Percentiles rank a stretch among this genome's conserved stretches.
These are phyloP conservation scores for Ornithoptera alexandrae DNA, from an alignment of 2,888 invertebrate genomes.

Conservation along the genomic window DNA sequence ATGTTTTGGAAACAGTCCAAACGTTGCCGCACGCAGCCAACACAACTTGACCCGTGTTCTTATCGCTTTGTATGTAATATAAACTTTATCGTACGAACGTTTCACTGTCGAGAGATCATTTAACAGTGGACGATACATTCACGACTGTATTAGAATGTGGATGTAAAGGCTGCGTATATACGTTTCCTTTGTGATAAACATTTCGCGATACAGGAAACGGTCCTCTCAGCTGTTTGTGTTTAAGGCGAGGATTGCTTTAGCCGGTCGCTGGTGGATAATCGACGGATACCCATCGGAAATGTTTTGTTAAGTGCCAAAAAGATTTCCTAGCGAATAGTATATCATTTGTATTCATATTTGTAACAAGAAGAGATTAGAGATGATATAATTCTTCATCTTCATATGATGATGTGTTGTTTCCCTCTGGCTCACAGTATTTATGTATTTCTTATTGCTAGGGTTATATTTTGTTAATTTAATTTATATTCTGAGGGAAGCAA, in stretches of 20 bases:
- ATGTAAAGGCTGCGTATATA: conserved; percentile 2
- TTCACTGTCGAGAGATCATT: conserved; percentile 8
- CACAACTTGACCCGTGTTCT: conserved; percentile 35
- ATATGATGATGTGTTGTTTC: too few relatives aligned
- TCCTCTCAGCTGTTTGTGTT: neutral
- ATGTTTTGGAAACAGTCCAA: conserved; percentile 69
- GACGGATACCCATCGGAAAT: too few relatives aligned
- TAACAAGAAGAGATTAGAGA: too few relatives aligned
- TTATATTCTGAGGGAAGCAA: too few relatives aligned
- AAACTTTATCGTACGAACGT: conserved; percentile 8
- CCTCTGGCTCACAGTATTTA: too few relatives aligned
- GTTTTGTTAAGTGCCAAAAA: too few relatives aligned
- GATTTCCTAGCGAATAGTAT: too few relatives aligned
- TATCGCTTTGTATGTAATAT: conserved; percentile 2
- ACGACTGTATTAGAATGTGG: conserved; percentile 16
- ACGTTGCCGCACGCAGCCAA: conserved; percentile 45
- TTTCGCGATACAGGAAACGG: conserved; percentile 4
- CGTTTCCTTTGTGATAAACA: conserved; percentile 1
- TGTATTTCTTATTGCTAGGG: too few relatives aligned
- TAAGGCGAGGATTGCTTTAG: neutral
- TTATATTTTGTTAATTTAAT: too few relatives aligned
- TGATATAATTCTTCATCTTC: too few relatives aligned
- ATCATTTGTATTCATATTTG: too few relatives aligned
- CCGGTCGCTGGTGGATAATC: too few relatives aligned
- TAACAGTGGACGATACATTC: conserved; percentile 7